These are phyloP conservation scores for Acrobasis consociella DNA, from an alignment of 2,888 invertebrate genomes.

Conservation along the genomic window DNA sequence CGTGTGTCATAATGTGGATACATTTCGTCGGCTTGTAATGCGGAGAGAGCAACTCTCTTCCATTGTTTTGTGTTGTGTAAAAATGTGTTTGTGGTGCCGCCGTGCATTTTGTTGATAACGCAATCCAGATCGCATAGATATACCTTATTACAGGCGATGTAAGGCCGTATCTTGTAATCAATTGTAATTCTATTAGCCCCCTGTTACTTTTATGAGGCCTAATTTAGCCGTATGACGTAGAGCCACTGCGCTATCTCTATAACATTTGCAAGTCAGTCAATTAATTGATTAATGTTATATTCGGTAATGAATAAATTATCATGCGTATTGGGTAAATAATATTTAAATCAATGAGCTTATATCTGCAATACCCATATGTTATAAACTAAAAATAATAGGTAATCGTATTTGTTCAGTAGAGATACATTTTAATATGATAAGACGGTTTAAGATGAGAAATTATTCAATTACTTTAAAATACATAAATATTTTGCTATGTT, in stretches of 20 bases:
- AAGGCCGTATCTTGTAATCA: slow-evolving; percentile 15
- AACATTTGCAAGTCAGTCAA: too few species aligned
- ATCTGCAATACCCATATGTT: too few species aligned
- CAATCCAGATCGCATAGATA: slow-evolving; percentile 14
- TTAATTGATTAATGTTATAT: not conserved
- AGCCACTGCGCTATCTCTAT: not conserved
- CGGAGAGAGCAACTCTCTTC: slow-evolving; percentile 24
- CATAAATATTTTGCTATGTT: too few species aligned
- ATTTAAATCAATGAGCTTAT: too few species aligned
- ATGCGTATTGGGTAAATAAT: too few species aligned
- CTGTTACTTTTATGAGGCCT: not conserved
- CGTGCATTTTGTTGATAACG: slow-evolving; percentile 19
- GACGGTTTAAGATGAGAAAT: too few species aligned
- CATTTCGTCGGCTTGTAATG: slow-evolving; percentile 20
- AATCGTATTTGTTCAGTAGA: too few species aligned
- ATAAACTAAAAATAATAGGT: too few species aligned
- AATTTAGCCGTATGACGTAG: not conserved
- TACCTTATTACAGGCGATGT: slow-evolving; percentile 6
- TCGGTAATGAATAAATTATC: not conserved
- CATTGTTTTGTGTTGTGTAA: slow-evolving; percentile 22
- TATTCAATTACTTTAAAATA: too few species aligned
- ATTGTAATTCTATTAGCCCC: slow-evolving; percentile 1
- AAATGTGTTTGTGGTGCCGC: slow-evolving; percentile 22
- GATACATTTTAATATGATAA: too few species aligned
- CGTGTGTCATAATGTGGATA: slow-evolving; percentile 18